phyloP scores from a whole-genome alignment of 1,140 invertebrate genomes.

The Coenobita brevimanus region DNA sequence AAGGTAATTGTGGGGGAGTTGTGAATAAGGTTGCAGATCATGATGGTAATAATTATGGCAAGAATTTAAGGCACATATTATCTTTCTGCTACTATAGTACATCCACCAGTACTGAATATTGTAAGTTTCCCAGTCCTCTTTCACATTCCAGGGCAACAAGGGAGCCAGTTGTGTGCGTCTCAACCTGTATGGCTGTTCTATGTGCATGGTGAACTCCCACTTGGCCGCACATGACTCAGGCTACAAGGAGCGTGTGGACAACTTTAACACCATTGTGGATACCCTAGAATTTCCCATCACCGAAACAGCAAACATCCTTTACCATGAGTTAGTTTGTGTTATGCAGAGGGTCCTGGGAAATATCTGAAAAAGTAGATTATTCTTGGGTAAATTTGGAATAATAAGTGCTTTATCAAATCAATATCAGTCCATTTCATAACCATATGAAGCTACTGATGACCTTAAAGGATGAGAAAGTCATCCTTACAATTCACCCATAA shows the following conservation, averaged over 20 bases:
- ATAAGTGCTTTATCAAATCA: not conserved
- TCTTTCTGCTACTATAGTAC: no score
- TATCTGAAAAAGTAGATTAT: not conserved
- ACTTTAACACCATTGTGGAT: constrained; percentile 86
- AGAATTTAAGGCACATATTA: no score
- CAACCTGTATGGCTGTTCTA: constrained; percentile 87
- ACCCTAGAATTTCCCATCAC: constrained; percentile 81
- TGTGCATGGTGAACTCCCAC: constrained; percentile 92
- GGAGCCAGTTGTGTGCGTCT: constrained; percentile 91
- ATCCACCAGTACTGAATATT: no score
- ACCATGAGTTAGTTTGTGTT: constrained; percentile 85
- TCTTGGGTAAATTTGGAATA: not conserved
- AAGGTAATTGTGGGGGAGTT: no score
- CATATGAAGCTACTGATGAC: no score
- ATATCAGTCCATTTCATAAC: no score
- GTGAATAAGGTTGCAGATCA: no score
- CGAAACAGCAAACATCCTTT: constrained; percentile 87
- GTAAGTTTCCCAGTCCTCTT: no score
- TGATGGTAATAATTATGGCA: no score
- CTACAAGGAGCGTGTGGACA: constrained; percentile 84
- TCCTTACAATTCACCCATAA: no score
- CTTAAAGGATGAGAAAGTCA: no score
- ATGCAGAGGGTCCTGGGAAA: not conserved
- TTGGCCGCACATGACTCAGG: constrained; percentile 90
- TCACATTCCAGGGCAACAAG: constrained; percentile 89